phyloP scores from a whole-genome alignment of 2,797 vertebrate genomes.

The Rhincodon typus region DNA sequence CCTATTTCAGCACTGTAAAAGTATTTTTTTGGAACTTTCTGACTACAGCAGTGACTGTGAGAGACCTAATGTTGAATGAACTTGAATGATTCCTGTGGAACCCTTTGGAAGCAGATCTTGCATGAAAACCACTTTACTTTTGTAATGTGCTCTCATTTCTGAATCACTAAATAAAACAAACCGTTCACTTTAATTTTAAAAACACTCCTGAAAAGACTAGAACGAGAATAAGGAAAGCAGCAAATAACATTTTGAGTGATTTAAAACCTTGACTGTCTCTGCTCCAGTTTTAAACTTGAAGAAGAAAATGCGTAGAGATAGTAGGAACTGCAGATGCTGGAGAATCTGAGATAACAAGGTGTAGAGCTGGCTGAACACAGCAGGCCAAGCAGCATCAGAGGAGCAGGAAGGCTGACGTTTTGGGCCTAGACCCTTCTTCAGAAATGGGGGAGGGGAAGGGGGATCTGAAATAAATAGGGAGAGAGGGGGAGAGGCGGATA shows the following conservation, averaged over 20 bases:
- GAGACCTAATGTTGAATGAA: neutral
- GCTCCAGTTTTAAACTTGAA: neutral
- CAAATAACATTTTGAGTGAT: no score
- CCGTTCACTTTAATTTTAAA: neutral
- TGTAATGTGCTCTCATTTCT: neutral
- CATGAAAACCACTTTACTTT: neutral
- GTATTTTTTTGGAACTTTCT: neutral
- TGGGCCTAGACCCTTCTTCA: no score
- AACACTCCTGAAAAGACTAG: neutral
- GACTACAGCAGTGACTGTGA: neutral
- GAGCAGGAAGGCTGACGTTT: no score
- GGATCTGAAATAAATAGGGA: no score
- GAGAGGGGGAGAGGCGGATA: no score
- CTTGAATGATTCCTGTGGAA: neutral
- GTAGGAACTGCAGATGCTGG: no score
- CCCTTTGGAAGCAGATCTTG: neutral
- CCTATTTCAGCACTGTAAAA: neutral
- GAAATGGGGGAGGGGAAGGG: no score
- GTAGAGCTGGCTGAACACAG: no score
- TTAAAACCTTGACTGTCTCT: neutral
- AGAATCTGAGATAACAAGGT: no score
- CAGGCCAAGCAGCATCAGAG: no score
- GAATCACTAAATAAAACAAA: neutral
- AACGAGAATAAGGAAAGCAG: no score
- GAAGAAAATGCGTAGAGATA: neutral